Base-by-base conservation (phyloP, 2,888 invertebrate genomes). In the Sphinx pinastri region DNA sequence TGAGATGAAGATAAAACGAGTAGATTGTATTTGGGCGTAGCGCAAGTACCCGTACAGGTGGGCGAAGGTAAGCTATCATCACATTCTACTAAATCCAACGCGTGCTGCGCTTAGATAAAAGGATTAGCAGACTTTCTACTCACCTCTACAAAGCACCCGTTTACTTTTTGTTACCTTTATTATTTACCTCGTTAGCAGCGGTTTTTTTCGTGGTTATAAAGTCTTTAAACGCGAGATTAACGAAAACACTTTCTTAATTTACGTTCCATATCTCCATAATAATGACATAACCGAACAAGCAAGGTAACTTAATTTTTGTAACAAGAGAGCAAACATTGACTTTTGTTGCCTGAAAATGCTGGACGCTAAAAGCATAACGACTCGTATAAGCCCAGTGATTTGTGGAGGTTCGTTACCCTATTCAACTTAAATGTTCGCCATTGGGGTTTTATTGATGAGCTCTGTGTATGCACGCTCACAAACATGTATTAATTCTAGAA, bases 101-200 rank as follows among this genome's bases (percentile, higher is more conserved):
- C 82, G 87, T 90, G 91, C 86, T 87, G 82, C 84, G 82, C 84
- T 85, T 82, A 87, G 91, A 91, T 91, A 91, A 90, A 90, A 84
- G 90, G 90, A 89, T 90, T 90, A 90, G 79, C 85, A 87, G 83
- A 84, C 84, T 88, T 86, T 85, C 86, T 85, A 79, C 81, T 82
- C 83, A 79, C 84, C 81, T 83, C 77, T 79, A 82, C 51, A 63
- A 8, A 71, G 45, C 52, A 54, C 14, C 59, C 38, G 52, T 31
- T 69, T 54, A 69, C 51, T 60, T 45, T 68, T 69, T 54, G 38
- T 45, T 54, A 45, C 19, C 52, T 69, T 60, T 16, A 60, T 16
- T 25, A 47, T 45, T 38, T n/a, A 38, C 16, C 1, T 19, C 57
- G 19, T 63, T 60, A 2, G 13, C 47, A 8, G 47, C 38, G 8